phyloP scores from a whole-genome alignment of 2,888 invertebrate genomes.

The Deilephila elpenor region DNA sequence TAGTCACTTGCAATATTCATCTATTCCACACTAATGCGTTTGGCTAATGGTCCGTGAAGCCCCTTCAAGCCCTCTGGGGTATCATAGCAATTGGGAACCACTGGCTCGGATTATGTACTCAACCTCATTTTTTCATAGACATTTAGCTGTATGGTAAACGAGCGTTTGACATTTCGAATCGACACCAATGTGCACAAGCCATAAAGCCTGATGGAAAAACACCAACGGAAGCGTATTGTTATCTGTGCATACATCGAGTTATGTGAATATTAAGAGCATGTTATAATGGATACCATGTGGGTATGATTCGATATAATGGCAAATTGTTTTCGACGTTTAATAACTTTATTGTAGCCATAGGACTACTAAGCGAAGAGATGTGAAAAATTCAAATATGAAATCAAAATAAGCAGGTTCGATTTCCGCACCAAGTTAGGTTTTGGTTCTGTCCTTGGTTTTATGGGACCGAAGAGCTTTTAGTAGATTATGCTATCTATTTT shows the following conservation, averaged over 20 bases:
- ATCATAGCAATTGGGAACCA: slow-evolving; percentile 27
- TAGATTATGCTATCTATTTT: too few relatives aligned
- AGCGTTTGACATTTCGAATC: slow-evolving; percentile 56
- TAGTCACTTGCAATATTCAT: background rate
- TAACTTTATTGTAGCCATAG: too few relatives aligned
- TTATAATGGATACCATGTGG: background rate
- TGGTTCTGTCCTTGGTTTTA: too few relatives aligned
- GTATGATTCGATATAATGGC: too few relatives aligned
- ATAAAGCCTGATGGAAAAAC: slow-evolving; percentile 49
- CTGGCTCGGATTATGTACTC: slow-evolving; percentile 26
- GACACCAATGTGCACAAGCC: slow-evolving; percentile 58
- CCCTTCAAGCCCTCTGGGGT: background rate
- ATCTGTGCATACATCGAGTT: background rate
- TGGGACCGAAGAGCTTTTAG: too few relatives aligned
- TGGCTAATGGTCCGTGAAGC: background rate
- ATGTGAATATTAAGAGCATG: background rate
- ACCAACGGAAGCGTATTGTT: slow-evolving; percentile 13
- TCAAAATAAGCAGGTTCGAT: too few relatives aligned
- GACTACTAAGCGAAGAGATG: too few relatives aligned
- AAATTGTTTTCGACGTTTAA: too few relatives aligned
- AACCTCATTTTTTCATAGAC: slow-evolving; percentile 30
- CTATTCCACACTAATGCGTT: background rate
- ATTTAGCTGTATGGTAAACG: slow-evolving; percentile 24
- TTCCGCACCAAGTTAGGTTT: too few relatives aligned
- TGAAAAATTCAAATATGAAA: too few relatives aligned